phyloP scores from a whole-genome alignment of 2,113 vertebrate species.

The Phyllostomus hastatus region DNA sequence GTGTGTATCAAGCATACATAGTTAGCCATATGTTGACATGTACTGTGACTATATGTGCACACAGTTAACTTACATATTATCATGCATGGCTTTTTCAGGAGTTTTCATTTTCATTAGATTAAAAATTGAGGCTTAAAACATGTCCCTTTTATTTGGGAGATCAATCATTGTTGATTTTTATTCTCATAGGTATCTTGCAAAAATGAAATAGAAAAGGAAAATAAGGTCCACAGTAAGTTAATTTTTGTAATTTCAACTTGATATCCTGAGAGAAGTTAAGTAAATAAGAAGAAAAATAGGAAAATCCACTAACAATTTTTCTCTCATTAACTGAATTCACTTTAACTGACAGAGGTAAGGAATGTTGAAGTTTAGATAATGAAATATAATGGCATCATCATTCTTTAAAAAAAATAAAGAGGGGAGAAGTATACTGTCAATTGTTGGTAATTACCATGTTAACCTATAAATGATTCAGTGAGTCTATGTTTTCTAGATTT shows the following conservation, averaged over 20 bases:
- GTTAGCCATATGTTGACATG: not conserved
- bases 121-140: not conserved
- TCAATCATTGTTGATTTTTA: not conserved
- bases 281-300: not conserved
- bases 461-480: not conserved
- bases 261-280: not conserved
- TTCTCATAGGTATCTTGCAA: not conserved
- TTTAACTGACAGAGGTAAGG: not conserved
- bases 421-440: not conserved
- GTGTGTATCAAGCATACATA: not conserved
- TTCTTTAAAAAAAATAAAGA: not conserved
- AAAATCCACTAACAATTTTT: not conserved
- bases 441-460: not conserved
- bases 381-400: not conserved
- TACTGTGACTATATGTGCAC: not conserved
- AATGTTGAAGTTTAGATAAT: not conserved
- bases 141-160: not conserved
- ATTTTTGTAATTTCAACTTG: not conserved
- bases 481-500: not conserved
- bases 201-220: not conserved
- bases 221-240: not conserved
- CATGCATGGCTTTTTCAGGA: not conserved
- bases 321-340: not conserved
- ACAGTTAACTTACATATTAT: not conserved
- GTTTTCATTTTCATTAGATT: not conserved